A percentile compares a stretch with the other conserved stretches of the same genome.
These are phyloP conservation scores for Tetraodon nigroviridis DNA, from an alignment of 2,113 vertebrate genomes.

Conservation along the genomic window DNA sequence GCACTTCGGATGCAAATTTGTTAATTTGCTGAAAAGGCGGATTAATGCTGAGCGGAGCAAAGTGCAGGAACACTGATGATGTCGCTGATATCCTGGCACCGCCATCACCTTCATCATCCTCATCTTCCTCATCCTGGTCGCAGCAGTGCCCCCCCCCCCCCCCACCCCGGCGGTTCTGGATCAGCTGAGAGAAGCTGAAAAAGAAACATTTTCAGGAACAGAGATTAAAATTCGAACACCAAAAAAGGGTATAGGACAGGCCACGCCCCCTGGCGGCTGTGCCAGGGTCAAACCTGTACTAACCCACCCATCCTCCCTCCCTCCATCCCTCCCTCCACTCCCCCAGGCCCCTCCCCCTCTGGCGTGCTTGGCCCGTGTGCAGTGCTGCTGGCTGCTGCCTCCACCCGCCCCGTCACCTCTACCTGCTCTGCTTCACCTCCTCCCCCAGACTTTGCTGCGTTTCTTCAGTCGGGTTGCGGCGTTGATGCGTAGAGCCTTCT, in stretches of 20 bases:
- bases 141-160: too few species aligned
- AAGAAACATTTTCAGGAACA: too few species aligned
- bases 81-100: constrained; percentile 34
- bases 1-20: constrained; percentile 20
- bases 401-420: constrained; percentile 36
- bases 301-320: constrained; percentile 6
- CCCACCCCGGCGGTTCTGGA: too few species aligned
- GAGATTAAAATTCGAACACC: too few species aligned
- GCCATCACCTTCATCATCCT: too few species aligned
- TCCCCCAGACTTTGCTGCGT: background rate
- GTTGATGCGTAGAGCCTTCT: too few species aligned
- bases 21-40: constrained; percentile 33
- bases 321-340: background rate
- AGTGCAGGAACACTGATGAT: constrained; percentile 13
- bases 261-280: too few species aligned
- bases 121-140: too few species aligned
- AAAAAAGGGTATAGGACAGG: background rate
- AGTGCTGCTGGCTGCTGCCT: constrained; percentile 46
- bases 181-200: too few species aligned
- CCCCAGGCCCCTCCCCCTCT: background rate
- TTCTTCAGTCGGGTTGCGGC: too few species aligned
- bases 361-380: constrained; percentile 65
- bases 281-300: constrained; percentile 1
- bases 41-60: constrained; percentile 24
- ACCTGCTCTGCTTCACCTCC: constrained; percentile 2